Evolutionary conservation across 2,113 vertebrate genomes (phyloP).

Genomic region (Istiophorus platypterus): DNA sequence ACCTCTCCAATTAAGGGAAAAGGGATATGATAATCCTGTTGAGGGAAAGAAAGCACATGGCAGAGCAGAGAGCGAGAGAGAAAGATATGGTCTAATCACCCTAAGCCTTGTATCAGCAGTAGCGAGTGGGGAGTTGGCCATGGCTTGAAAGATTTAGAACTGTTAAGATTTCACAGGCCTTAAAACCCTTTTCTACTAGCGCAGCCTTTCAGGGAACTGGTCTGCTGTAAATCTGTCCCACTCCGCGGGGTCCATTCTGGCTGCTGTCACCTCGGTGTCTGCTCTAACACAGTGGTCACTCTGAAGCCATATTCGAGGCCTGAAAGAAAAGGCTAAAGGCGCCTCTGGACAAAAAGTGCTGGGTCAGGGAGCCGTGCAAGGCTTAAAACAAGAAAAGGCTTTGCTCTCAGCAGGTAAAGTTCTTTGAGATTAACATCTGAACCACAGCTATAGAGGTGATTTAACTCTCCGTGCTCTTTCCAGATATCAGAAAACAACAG

Average conservation of each 20-base stretch:
- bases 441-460: conserved; percentile 44
- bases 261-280: conserved; percentile 27
- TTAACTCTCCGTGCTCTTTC: conserved; percentile 21
- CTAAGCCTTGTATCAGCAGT: conserved; percentile 72
- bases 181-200: conserved; percentile 53
- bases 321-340: conserved; percentile 60
- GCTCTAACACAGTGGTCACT: conserved; percentile 54
- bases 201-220: conserved; percentile 42
- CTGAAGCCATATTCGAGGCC: conserved; percentile 52
- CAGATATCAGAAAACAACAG: conserved; percentile 18
- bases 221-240: conserved; percentile 41
- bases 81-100: conserved; percentile 70
- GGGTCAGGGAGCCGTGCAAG: conserved; percentile 56
- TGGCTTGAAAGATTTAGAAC: conserved; percentile 71
- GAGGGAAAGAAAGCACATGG: conserved; percentile 62
- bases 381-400: conserved; percentile 57
- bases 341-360: conserved; percentile 57
- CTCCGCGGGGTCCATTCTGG: conserved; percentile 21
- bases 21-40: conserved; percentile 71
- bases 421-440: conserved; percentile 67
- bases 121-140: conserved; percentile 60
- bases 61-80: conserved; percentile 38
- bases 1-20: conserved; percentile 71
- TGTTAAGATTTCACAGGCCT: conserved; percentile 68
- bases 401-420: conserved; percentile 67